Conservation (phyloP, 2,113 vertebrate species). For the Regulus satrapa region DNA sequence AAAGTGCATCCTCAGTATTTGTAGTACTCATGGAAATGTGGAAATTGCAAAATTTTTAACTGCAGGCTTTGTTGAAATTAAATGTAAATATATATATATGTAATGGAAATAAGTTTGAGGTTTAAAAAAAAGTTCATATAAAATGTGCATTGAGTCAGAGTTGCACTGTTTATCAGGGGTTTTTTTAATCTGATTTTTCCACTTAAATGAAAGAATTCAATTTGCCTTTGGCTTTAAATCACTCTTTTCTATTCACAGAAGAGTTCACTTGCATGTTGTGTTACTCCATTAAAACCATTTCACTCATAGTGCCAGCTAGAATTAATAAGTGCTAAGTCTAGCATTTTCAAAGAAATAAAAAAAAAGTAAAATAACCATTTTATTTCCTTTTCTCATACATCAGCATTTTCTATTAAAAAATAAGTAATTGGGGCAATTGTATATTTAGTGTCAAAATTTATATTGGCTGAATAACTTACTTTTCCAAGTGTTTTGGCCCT, state of each 20-base stretch:
- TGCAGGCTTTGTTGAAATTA: background rate
- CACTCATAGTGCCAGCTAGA: background rate
- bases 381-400: background rate
- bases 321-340: background rate
- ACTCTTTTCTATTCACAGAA: background rate
- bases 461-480: background rate
- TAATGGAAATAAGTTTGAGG: background rate
- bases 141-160: background rate
- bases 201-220: background rate
- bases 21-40: background rate
- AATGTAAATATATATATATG: background rate
- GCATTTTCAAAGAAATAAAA: background rate
- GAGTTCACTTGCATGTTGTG: background rate
- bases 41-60: background rate
- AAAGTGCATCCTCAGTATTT: background rate
- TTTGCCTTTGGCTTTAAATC: constrained; percentile 8
- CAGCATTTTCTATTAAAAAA: constrained; percentile 6
- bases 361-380: background rate
- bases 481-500: constrained; percentile 19
- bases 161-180: background rate
- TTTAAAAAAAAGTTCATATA: background rate
- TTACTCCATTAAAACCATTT: background rate
- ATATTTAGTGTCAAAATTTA: background rate
- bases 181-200: background rate
- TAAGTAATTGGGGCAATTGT: background rate